phyloP scores from a whole-genome alignment of 2,113 vertebrate species.

The Litocranius walleri region DNA sequence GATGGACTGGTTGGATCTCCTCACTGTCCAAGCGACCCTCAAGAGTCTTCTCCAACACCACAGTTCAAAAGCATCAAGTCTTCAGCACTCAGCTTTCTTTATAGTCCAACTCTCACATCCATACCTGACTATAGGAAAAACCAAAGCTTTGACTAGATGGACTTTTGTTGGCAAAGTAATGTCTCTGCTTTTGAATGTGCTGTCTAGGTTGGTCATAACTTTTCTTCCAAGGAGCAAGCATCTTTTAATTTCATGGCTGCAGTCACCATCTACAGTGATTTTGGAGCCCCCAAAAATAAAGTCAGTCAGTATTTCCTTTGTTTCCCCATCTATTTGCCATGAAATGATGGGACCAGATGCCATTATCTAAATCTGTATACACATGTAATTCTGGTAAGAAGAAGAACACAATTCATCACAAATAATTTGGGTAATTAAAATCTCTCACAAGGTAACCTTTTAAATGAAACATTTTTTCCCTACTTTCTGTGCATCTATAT shows the following conservation, averaged over 20 bases:
- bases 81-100: rapidly evolving
- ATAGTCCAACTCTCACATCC: background rate
- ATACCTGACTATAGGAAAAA: background rate
- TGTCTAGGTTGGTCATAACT: background rate
- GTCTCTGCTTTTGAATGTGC: background rate
- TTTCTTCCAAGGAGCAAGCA: background rate
- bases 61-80: background rate
- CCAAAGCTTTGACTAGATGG: background rate
- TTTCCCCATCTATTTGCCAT: background rate
- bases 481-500: background rate
- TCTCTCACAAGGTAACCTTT: background rate
- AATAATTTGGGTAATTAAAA: constrained; percentile 26
- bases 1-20: background rate
- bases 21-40: rapidly evolving
- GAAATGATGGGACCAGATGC: background rate
- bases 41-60: background rate
- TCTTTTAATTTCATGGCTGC: background rate
- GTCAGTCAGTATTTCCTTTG: background rate
- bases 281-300: background rate
- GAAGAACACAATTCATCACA: background rate
- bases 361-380: background rate
- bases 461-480: background rate
- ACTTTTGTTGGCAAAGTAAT: background rate
- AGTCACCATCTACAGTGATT: background rate
- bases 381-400: background rate